These are phyloP conservation scores for Iselma pallidipennis DNA, from an alignment of 2,888 invertebrate species.

Conservation along the genomic window DNA sequence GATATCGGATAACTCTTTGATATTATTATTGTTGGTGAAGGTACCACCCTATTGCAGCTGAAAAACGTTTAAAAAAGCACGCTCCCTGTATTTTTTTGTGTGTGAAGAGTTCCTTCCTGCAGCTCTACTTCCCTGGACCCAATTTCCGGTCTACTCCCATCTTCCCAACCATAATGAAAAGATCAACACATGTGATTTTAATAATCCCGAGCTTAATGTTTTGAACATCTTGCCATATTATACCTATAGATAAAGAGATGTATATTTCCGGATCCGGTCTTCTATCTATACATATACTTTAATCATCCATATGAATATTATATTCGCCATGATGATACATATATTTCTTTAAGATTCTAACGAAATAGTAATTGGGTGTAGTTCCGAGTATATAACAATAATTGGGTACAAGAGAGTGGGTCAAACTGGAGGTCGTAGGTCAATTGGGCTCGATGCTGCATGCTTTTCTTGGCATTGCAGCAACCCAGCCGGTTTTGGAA, in stretches of 20 bases:
- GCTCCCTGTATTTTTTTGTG: background rate
- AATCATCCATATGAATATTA: too few species aligned
- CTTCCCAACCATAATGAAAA: background rate
- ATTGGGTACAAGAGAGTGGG: conserved; percentile 18
- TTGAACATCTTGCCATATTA: background rate
- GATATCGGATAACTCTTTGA: background rate
- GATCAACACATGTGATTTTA: conserved; percentile 24
- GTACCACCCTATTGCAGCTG: background rate
- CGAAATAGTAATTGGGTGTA: background rate
- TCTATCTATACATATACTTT: background rate
- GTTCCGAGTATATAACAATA: conserved; percentile 1
- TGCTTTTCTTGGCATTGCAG: conserved; percentile 30
- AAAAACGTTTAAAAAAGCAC: background rate
- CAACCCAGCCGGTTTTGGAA: background rate
- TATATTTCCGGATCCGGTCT: conserved; percentile 1
- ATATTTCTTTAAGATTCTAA: background rate
- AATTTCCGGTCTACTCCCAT: conserved; percentile 1
- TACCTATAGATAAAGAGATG: background rate
- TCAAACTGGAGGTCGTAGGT: conserved; percentile 35
- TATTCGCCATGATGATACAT: too few species aligned
- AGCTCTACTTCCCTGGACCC: background rate
- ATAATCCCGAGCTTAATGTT: conserved; percentile 9
- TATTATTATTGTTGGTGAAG: too few species aligned
- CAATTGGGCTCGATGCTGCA: conserved; percentile 35
- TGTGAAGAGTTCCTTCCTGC: conserved; percentile 1